These are phyloP conservation scores for Cherax destructor DNA, from an alignment of 1,140 invertebrate genomes.

Conservation along the genomic window DNA sequence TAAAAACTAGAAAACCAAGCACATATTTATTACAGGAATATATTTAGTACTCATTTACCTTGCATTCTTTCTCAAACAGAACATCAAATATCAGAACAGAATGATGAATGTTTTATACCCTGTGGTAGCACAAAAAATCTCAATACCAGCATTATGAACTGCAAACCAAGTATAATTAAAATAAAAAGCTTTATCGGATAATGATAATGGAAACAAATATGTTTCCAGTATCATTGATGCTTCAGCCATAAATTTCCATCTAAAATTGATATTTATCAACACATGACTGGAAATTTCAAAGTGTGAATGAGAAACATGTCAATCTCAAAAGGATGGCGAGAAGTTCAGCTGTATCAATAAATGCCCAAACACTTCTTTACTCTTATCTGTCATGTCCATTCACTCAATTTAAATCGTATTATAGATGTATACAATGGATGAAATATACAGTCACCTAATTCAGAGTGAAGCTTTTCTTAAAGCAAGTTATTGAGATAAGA, in stretches of 20 bases:
- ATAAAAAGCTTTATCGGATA: conserved; percentile 9
- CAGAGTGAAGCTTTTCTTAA: not conserved
- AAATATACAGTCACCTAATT: not conserved
- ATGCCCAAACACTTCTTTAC: not conserved
- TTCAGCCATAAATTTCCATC: conserved; percentile 35
- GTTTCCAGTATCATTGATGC: conserved; percentile 14
- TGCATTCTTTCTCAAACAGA: not conserved
- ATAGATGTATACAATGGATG: not conserved
- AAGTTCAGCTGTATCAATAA: conserved; percentile 19
- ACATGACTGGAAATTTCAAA: conserved; percentile 31
- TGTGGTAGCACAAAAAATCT: not conserved
- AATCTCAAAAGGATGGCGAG: conserved; percentile 8
- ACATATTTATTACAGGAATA: not conserved
- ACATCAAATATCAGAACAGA: not conserved
- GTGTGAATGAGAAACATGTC: conserved; percentile 14
- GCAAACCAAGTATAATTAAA: not conserved
- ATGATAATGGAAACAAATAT: conserved; percentile 25
- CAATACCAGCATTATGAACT: conserved; percentile 3
- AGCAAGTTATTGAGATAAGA: not conserved
- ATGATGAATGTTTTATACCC: not conserved
- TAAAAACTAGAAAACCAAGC: not conserved
- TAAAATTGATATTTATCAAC: conserved; percentile 16
- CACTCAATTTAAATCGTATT: not conserved
- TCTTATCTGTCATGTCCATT: not conserved
- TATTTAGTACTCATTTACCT: not conserved